Conservation (phyloP, 2,797 vertebrate species). For the Protonibea diacanthus region DNA sequence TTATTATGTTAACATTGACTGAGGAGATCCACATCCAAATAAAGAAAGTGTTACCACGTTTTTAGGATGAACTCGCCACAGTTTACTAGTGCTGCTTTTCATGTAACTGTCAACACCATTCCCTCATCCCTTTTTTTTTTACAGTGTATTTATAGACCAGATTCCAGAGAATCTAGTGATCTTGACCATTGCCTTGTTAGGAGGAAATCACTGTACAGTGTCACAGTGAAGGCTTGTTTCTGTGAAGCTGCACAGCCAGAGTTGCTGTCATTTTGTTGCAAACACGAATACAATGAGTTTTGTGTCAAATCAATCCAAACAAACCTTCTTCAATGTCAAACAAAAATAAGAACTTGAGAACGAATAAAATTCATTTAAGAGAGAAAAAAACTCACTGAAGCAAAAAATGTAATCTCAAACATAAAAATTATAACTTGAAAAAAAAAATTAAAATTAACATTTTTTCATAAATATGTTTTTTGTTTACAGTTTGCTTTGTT, state of each 20-base stretch:
- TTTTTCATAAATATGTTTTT: no score
- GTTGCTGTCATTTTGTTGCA: constrained; percentile 8
- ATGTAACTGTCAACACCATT: neutral
- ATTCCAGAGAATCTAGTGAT: neutral
- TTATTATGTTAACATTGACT: constrained; percentile 4
- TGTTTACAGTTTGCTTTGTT: no score
- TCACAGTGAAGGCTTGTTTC: neutral
- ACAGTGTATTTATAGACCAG: neutral
- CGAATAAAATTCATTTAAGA: no score
- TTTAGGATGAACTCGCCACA: neutral
- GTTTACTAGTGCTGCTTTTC: neutral
- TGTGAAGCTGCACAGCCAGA: neutral
- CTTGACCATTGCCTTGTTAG: neutral
- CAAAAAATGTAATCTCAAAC: no score
- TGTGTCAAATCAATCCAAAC: no score
- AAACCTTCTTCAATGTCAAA: no score
- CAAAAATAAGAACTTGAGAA: no score
- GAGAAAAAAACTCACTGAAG: no score
- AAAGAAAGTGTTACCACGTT: neutral
- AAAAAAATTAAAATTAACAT: no score
- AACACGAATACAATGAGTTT: neutral
- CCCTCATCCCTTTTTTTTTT: neutral
- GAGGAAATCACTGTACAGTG: neutral
- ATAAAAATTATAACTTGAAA: no score
- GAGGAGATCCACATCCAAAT: neutral